Conservation (phyloP, 2,888 invertebrate genomes). For the Limnephilus auricula region DNA sequence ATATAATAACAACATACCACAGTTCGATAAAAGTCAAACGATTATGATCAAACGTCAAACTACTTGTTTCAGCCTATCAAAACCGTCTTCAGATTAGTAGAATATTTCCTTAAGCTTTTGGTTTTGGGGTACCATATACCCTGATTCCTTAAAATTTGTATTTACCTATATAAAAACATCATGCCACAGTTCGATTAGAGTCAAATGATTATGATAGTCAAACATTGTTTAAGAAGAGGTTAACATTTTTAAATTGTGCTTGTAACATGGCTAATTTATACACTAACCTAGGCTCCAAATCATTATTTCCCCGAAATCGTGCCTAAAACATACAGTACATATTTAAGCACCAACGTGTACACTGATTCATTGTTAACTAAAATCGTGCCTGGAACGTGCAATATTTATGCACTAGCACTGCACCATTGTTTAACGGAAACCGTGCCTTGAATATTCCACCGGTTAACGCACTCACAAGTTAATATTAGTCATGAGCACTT, state of each 20-base stretch:
- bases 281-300: not conserved
- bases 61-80: no score
- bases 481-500: not conserved
- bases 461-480: not conserved
- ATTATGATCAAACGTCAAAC: no score
- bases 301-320: not conserved
- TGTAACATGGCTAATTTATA: not conserved
- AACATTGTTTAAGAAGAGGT: no score
- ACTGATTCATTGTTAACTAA: not conserved
- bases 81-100: no score
- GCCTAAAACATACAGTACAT: not conserved
- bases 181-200: no score
- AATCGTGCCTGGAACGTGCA: not conserved
- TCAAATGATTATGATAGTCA: no score
- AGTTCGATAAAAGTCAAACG: no score
- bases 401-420: not conserved
- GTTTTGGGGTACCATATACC: no score
- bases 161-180: no score
- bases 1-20: no score
- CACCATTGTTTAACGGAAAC: not conserved
- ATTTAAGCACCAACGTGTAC: not conserved
- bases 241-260: not conserved
- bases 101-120: no score
- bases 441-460: not conserved
- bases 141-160: no score